Percentiles rank a stretch among this genome's conserved stretches.
phyloP scores from a whole-genome alignment of 2,888 invertebrate species.

The Pseudanteris insignis region DNA sequence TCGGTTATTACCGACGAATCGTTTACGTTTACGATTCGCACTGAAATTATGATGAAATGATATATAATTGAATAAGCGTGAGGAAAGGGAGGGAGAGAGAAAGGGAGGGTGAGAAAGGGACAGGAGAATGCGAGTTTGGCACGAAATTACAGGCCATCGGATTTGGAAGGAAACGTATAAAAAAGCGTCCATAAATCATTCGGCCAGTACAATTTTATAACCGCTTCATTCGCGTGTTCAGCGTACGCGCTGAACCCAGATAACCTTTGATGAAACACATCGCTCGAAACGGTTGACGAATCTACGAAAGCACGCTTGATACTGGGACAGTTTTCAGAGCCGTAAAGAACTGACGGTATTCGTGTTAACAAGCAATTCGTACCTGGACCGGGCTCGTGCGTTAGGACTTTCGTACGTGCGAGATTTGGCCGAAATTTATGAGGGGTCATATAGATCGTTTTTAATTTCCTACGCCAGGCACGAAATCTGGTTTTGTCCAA shows the following conservation, averaged over 20 bases:
- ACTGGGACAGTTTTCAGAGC: too few species aligned
- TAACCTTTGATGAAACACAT: slow-evolving; percentile 27
- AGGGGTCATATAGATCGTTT: slow-evolving; percentile 35
- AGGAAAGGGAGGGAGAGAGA: too few species aligned
- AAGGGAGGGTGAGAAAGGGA: too few species aligned
- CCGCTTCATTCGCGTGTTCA: slow-evolving; percentile 17
- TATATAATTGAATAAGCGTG: too few species aligned
- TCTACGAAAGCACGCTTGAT: too few species aligned
- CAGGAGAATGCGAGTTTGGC: too few species aligned
- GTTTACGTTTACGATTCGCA: too few species aligned
- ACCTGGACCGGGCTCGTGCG: slow-evolving; percentile 18
- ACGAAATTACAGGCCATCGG: too few species aligned
- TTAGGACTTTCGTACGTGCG: slow-evolving; percentile 6
- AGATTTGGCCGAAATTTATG: slow-evolving; percentile 29
- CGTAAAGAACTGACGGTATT: slow-evolving; percentile 1
- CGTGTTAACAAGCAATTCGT: slow-evolving; percentile 30
- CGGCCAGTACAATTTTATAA: slow-evolving; percentile 19
- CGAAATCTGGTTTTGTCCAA: slow-evolving; percentile 12
- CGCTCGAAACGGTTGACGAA: slow-evolving; percentile 6
- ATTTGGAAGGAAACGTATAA: too few species aligned
- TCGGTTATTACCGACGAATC: too few species aligned
- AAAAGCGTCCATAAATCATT: slow-evolving; percentile 30
- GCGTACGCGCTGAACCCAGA: slow-evolving; percentile 30
- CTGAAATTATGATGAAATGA: too few species aligned
- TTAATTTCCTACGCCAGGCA: slow-evolving; percentile 26